These are phyloP conservation scores for Aspidiotus destructor DNA, from an alignment of 2,888 invertebrate species.

Conservation along the genomic window DNA sequence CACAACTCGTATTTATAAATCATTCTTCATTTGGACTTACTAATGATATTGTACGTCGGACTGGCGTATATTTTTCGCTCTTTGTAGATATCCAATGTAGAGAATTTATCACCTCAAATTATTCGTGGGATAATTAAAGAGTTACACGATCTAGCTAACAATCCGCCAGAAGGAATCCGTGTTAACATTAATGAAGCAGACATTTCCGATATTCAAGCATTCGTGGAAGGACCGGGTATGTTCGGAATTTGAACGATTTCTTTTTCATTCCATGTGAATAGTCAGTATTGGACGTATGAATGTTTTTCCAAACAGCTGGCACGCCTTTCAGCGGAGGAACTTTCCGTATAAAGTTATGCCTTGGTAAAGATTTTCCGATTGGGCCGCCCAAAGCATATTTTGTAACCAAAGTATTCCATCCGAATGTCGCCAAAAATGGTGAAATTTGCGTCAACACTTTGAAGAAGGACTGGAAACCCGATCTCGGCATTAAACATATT, in stretches of 20 bases:
- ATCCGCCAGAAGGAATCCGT: conserved; percentile 85
- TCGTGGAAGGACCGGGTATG: conserved; percentile 76
- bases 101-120: conserved; percentile 89
- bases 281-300: neutral
- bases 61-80: neutral
- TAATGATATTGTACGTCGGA: neutral
- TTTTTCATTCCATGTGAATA: neutral
- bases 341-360: conserved; percentile 78
- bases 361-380: conserved; percentile 86
- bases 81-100: conserved; percentile 75
- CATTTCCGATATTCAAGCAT: conserved; percentile 85
- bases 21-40: neutral
- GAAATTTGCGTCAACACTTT: conserved; percentile 95
- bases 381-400: conserved; percentile 88
- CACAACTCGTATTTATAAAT: no score
- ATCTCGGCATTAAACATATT: conserved; percentile 90
- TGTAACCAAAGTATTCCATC: conserved; percentile 92
- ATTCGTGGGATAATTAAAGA: conserved; percentile 79
- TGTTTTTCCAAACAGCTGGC: conserved; percentile 53
- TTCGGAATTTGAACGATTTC: neutral
- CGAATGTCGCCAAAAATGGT: conserved; percentile 82
- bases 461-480: conserved; percentile 92
- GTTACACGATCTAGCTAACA: conserved; percentile 68
- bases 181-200: conserved; percentile 83
- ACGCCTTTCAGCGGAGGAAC: conserved; percentile 84